Base-by-base conservation (phyloP, 2,888 invertebrate genomes). In the Galerucella calmariensis region DNA sequence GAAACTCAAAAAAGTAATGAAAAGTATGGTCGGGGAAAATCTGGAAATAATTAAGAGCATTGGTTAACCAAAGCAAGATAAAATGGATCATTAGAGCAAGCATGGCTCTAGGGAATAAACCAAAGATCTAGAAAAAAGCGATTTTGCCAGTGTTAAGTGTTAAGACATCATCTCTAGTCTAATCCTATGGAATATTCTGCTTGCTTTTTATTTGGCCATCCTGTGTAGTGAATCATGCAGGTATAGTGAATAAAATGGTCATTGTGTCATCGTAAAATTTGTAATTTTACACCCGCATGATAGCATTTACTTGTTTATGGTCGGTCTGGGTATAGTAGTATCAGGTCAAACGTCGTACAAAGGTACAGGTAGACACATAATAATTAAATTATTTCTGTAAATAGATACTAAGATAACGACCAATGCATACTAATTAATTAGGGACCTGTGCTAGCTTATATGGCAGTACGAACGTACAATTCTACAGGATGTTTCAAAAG, bases 201-300 rank as follows among this genome's bases (percentile, higher is more conserved):
- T 48, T 14, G n/a, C 5, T 51, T 51, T 51, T 8, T n/a, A n/a
- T n/a, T 14, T n/a, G 14, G 51, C n/a, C 20, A 56, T 20, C 56
- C 16, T 56, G 56, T 66, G 56, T 53, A n/a, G 51, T 70, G 24
- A 56, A 70, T 70, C 63, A 70, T 70, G 70, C 70, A 35, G 70
- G 70, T 63, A 14, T 56, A 41, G 44, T 53, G n/a, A 61, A 61
- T 61, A 53, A 51, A 61, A 20, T 63, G 20, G 46, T 35, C 59
- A 63, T 16, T 44, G 58, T 59, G 68, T 68, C 68, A 61, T 59
- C 70, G 56, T 70, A 51, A 65, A 70, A 65, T 70, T 65, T 65
- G 53, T 65, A 48, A 61, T 48, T 63, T 70, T 70, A 63, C 70
- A 65, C 70, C 70, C 70, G 70, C 70, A 70, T 70, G 14, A n/a